Evolutionary conservation across 2,797 vertebrate species (phyloP).

Genomic region (Sparus aurata): DNA sequence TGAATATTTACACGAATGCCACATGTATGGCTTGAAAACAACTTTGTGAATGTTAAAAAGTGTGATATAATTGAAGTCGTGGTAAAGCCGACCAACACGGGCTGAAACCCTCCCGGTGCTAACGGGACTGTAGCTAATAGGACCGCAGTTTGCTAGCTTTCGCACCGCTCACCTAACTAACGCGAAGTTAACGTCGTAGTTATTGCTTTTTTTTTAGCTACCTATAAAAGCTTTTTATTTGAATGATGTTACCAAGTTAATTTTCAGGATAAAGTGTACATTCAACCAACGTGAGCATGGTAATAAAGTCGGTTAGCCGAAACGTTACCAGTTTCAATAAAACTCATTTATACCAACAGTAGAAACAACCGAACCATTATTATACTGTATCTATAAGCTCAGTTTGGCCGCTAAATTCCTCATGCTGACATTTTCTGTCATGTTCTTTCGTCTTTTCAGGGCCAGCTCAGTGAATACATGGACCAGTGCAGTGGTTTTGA

Average conservation of each 20-base stretch:
- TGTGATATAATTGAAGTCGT: rapidly evolving
- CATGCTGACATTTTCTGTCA: constrained; percentile 15
- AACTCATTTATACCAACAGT: not conserved
- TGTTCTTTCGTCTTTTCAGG: constrained; percentile 79
- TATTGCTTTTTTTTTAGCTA: not conserved
- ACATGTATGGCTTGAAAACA: not conserved
- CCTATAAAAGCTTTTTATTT: no score
- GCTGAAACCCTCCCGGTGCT: not conserved
- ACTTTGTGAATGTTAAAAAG: not conserved
- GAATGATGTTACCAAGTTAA: not conserved
- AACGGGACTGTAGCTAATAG: not conserved
- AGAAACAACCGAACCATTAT: not conserved
- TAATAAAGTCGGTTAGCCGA: not conserved
- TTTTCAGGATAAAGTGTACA: not conserved
- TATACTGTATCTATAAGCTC: not conserved
- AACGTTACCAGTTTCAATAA: not conserved
- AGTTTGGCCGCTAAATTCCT: not conserved
- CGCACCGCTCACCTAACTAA: not conserved
- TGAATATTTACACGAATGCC: not conserved
- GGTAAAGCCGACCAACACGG: not conserved
- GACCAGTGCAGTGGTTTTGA: constrained; percentile 95
- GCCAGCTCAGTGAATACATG: constrained; percentile 92
- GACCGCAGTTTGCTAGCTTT: constrained; percentile 2
- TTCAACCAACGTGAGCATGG: not conserved
- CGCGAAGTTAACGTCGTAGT: not conserved